Percentiles rank a stretch among this genome's conserved stretches.
Evolutionary conservation across 2,113 vertebrate species (phyloP).

Genomic region (Carassius carassius): DNA sequence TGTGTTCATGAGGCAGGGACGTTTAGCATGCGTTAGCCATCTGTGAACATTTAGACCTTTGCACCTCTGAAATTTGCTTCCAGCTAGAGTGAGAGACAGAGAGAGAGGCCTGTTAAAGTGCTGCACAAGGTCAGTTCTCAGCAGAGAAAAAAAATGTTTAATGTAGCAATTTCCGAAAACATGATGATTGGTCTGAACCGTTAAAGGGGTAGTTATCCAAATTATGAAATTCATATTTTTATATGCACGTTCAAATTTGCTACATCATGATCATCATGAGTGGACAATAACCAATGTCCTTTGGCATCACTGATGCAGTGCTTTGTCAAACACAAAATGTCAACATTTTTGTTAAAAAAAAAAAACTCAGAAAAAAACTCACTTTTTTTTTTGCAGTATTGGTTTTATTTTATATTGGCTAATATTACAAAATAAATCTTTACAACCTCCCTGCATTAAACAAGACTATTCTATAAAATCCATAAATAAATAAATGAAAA

Average conservation of each 20-base stretch:
- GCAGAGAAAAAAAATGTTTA: neutral
- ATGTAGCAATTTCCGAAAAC: neutral
- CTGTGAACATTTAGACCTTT: conserved; percentile 49
- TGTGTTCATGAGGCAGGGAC: neutral
- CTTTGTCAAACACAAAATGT: neutral
- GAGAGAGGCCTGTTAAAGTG: conserved; percentile 35
- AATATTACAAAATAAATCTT: too few species aligned
- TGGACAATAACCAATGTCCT: neutral
- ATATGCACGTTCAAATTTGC: neutral
- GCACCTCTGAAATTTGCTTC: conserved; percentile 45
- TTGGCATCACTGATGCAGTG: neutral
- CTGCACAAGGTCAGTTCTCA: neutral
- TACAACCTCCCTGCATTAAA: neutral
- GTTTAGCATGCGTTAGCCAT: conserved; percentile 21
- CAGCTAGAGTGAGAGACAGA: neutral
- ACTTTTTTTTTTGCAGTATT: neutral
- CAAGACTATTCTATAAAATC: neutral
- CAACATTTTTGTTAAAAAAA: too few species aligned
- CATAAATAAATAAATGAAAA: neutral
- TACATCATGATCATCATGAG: too few species aligned
- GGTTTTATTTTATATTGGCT: too few species aligned
- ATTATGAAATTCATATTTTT: neutral
- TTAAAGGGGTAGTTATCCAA: neutral
- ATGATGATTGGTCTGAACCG: neutral
- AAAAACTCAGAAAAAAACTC: too few species aligned